These are phyloP conservation scores for Rhabdophis nuchalis DNA, from an alignment of 2,797 vertebrate genomes.

Conservation along the genomic window DNA sequence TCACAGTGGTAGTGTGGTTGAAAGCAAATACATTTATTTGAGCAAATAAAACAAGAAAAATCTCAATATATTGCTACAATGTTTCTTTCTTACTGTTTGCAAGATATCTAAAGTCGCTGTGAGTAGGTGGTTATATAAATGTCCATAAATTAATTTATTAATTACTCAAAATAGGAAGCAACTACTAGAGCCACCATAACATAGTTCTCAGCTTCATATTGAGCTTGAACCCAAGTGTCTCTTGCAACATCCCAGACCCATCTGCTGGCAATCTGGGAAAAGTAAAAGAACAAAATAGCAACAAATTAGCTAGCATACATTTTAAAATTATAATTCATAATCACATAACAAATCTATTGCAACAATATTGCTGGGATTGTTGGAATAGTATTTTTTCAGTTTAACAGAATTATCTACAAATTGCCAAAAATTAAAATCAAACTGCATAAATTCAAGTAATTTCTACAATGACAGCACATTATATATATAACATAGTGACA, in stretches of 20 bases:
- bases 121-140: not conserved
- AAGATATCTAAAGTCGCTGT: not conserved
- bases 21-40: not conserved
- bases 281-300: slow-evolving; percentile 30
- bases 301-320: not conserved
- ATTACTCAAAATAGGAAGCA: slow-evolving; percentile 68
- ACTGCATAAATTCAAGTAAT: not conserved
- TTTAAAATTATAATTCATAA: not conserved
- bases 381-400: not conserved
- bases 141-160: not conserved
- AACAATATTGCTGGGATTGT: not conserved
- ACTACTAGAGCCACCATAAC: slow-evolving; percentile 65
- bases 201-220: slow-evolving; percentile 63
- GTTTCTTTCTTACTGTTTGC: not conserved
- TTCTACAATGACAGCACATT: not conserved
- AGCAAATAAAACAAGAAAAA: not conserved
- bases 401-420: not conserved
- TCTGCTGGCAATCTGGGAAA: slow-evolving; percentile 69
- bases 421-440: not conserved
- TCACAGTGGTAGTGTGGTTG: not conserved
- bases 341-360: not conserved
- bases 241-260: slow-evolving; percentile 70
- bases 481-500: not conserved
- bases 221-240: slow-evolving; percentile 68
- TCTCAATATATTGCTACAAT: not conserved